phyloP scores from a whole-genome alignment of 2,888 invertebrate species.

The Branchipolynoe longqiensis region DNA sequence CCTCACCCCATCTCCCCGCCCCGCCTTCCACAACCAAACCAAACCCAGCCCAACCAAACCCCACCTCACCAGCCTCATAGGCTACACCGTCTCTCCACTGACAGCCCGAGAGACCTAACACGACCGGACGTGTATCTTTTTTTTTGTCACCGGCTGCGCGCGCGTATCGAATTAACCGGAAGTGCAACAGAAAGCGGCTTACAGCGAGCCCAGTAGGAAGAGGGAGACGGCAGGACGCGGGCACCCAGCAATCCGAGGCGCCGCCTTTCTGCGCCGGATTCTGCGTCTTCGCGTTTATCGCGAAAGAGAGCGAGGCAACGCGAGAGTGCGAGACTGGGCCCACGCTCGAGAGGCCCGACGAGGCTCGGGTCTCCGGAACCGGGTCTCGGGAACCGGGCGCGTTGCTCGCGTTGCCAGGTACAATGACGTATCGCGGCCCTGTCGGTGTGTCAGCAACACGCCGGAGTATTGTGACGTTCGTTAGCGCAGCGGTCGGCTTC shows the following conservation, averaged over 20 bases:
- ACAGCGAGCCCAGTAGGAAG: not conserved
- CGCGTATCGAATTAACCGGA: slow-evolving; percentile 7
- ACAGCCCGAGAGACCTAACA: not conserved
- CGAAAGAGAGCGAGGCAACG: too few relatives aligned
- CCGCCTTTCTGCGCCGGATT: slow-evolving; percentile 6
- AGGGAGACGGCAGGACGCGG: not conserved
- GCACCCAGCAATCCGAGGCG: not conserved
- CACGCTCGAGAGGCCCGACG: not conserved
- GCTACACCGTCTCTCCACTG: too few relatives aligned
- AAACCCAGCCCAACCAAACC: too few relatives aligned
- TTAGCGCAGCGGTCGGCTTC: too few relatives aligned
- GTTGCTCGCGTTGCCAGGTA: too few relatives aligned
- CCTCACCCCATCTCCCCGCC: too few relatives aligned
- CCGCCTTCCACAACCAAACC: too few relatives aligned
- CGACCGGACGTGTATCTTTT: not conserved
- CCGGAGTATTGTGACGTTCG: too few relatives aligned
- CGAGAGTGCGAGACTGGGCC: not conserved
- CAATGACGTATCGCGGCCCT: not conserved
- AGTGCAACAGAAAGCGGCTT: slow-evolving; percentile 6
- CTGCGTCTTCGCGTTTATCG: not conserved
- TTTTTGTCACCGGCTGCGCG: not conserved
- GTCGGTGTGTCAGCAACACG: too few relatives aligned
- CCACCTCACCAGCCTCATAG: too few relatives aligned
- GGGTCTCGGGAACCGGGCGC: not conserved
- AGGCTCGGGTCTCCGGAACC: slow-evolving; percentile 11